Conservation (phyloP, 2,797 vertebrate species). For the Xiphophorus birchmanni region DNA sequence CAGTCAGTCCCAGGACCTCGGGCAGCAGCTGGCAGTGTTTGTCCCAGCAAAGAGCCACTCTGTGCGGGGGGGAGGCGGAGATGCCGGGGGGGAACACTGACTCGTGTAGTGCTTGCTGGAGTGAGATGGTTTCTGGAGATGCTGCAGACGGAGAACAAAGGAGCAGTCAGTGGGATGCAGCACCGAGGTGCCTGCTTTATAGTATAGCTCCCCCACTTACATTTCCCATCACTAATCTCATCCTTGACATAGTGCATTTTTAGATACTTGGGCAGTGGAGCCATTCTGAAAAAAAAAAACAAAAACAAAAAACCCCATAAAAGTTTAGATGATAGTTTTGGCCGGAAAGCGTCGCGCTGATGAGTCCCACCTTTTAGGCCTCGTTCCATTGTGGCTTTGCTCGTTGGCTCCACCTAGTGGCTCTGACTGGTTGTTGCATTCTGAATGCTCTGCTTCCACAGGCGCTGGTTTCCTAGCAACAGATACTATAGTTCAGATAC, state of each 20-base stretch:
- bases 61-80: slow-evolving; percentile 80
- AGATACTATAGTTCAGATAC: slow-evolving; percentile 57
- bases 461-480: slow-evolving; percentile 76
- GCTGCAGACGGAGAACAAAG: slow-evolving; percentile 35
- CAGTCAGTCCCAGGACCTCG: slow-evolving; percentile 89
- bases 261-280: slow-evolving; percentile 82
- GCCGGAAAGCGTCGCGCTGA: background rate
- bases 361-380: slow-evolving; percentile 71
- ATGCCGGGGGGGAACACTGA: slow-evolving; percentile 90
- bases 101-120: slow-evolving; percentile 92
- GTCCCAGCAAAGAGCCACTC: slow-evolving; percentile 89
- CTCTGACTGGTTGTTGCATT: slow-evolving; percentile 71
- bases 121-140: slow-evolving; percentile 75
- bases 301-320: background rate
- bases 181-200: background rate
- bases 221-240: slow-evolving; percentile 83
- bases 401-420: slow-evolving; percentile 70
- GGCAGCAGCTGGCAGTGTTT: slow-evolving; percentile 93
- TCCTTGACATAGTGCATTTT: slow-evolving; percentile 89
- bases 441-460: slow-evolving; percentile 74
- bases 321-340: slow-evolving; percentile 5
- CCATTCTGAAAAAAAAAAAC: slow-evolving; percentile 73
- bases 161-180: slow-evolving; percentile 10
- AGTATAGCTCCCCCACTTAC: slow-evolving; percentile 42
- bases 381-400: slow-evolving; percentile 74